Percentiles rank a stretch among this genome's conserved stretches.
phyloP scores from a whole-genome alignment of 2,888 invertebrate species.

The Automeris io region DNA sequence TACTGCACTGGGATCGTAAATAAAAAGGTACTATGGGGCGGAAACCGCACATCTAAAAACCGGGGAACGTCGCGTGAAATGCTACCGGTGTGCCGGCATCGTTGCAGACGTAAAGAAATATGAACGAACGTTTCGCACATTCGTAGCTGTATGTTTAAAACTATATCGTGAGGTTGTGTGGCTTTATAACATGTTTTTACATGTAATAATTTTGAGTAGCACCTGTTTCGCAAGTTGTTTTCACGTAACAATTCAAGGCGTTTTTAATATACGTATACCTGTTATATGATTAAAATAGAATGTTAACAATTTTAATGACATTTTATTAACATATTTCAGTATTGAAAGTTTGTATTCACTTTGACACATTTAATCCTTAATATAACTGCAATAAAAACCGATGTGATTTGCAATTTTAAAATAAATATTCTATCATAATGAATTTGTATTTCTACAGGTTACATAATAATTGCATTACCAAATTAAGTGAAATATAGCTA shows the following conservation, averaged over 20 bases:
- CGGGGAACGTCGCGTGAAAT: conserved; percentile 64
- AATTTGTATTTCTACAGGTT: too few species aligned
- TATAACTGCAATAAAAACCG: too few species aligned
- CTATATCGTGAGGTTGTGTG: not conserved
- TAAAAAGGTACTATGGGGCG: conserved; percentile 60
- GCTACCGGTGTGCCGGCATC: conserved; percentile 51
- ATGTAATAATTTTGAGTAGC: conserved; percentile 1
- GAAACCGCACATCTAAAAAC: conserved; percentile 66
- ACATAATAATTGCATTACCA: too few species aligned
- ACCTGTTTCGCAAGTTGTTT: not conserved
- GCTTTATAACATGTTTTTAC: not conserved
- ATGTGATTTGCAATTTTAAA: too few species aligned
- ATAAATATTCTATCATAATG: too few species aligned
- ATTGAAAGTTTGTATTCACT: too few species aligned
- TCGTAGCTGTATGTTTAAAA: conserved; percentile 16
- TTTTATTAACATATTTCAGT: too few species aligned
- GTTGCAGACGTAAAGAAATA: conserved; percentile 60
- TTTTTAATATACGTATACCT: too few species aligned
- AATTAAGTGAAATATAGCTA: too few species aligned
- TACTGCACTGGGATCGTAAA: conserved; percentile 54
- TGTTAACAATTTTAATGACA: too few species aligned
- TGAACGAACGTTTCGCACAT: conserved; percentile 50
- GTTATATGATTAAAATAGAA: too few species aligned
- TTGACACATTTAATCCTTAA: too few species aligned
- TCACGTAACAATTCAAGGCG: not conserved